Evolutionary conservation across 2,113 vertebrate species (phyloP), one percentile per base, ranked within the genome.

Genomic region (Larimichthys polyactis): DNA sequence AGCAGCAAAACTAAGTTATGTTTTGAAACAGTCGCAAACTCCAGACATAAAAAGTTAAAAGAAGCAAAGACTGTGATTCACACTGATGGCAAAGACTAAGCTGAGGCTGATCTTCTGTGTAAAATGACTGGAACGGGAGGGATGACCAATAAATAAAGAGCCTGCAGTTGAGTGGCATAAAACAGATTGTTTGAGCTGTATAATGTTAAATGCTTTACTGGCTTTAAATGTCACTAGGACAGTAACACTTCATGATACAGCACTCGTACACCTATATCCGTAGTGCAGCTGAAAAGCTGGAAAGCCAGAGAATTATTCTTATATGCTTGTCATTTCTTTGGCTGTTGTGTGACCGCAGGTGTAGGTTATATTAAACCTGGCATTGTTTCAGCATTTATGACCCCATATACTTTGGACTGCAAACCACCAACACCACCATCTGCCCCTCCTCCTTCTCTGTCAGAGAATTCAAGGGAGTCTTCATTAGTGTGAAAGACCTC

Each of bases 1-100:
- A 93, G 89, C 87, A 90, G 87, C 88, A 79, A 83, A 94, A 93
- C 84, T 24, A 52, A 84, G 63, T 36, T 36, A 74, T 82, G 83
- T 86, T 90, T 90, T 79, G 48, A 78, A 93, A 89, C 69, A 65
- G 68, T 81, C 51, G 19, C 55, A 87, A 40, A 84, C 75, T 81
- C 51, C 16, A 51, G 71, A 81, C 58, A 67, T 75, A 54, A 77
- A 80, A 90, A 90, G 79, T 86, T 85, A 46, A 58, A 54, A 15
- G 60, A 82, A 78, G 71, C 71, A 59, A 59, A 85, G 85, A 67
- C 40, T 75, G 27, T 78, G 79, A 81, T 83, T 83, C 78, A 78
- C 44, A 27, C 54, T 71, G 74, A 69, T 79, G 62, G 48, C 48
- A 57, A 58, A 79, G 17, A 73, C 46, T 76, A 43, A 74, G 40